Evolutionary conservation across 2,888 invertebrate species (phyloP).

Genomic region (Branchellion lobata): DNA sequence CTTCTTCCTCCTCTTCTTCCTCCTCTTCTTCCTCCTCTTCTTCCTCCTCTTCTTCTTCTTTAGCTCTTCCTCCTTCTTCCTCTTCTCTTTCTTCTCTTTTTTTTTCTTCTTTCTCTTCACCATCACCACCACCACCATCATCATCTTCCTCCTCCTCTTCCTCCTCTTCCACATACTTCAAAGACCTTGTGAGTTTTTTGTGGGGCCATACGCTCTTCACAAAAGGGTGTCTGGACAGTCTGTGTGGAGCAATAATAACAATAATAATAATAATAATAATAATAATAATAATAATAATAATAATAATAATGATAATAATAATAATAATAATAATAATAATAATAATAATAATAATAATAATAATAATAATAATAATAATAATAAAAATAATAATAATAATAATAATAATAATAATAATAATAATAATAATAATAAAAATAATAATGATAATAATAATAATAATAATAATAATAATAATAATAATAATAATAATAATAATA

Average conservation of each 20-base stretch:
- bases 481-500: too few species aligned
- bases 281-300: neutral
- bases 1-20: neutral
- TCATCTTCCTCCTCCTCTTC: conserved; percentile 6
- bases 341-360: too few species aligned
- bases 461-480: too few species aligned
- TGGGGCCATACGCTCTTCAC: conserved; percentile 59
- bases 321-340: neutral
- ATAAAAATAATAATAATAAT: neutral
- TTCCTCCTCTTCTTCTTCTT: conserved; percentile 6
- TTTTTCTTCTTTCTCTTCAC: too few species aligned
- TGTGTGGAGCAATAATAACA: neutral
- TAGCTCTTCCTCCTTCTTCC: neutral
- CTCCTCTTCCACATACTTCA: conserved; percentile 54
- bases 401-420: neutral
- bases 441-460: too few species aligned
- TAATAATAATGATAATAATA: neutral
- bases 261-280: neutral
- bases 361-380: too few species aligned
- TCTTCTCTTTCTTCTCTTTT: conserved; percentile 52
- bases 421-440: too few species aligned
- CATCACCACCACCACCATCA: conserved; percentile 17
- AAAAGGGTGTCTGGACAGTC: conserved; percentile 55
- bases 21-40: conserved; percentile 3
- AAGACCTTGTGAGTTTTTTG: conserved; percentile 57